Conservation (phyloP, 2,113 vertebrate species). For the Setophaga kirtlandii region DNA sequence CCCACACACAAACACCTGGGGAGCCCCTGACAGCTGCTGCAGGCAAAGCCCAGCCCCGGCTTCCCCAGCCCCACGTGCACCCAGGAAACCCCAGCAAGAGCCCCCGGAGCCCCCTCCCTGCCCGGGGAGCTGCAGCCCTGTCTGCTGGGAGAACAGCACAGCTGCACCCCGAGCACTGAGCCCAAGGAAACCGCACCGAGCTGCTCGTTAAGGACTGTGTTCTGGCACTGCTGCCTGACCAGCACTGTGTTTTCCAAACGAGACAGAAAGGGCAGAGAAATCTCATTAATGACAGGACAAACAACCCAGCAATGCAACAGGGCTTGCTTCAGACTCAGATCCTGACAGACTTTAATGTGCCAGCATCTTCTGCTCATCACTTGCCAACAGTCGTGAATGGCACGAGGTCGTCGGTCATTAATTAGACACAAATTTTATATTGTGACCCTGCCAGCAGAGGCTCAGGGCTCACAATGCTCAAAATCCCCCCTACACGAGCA, state of each 20-base stretch:
- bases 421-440: not conserved
- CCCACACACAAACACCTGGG: not conserved
- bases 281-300: not conserved
- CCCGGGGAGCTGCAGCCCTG: not conserved
- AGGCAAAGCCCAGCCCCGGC: not conserved
- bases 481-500: rapidly evolving
- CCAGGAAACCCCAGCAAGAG: not conserved
- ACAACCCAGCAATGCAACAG: not conserved
- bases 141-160: not conserved
- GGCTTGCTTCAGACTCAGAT: not conserved
- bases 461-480: not conserved
- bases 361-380: not conserved
- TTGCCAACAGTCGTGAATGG: not conserved
- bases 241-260: not conserved
- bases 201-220: not conserved
- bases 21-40: not conserved
- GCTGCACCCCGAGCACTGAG: not conserved
- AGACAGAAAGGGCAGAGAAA: not conserved
- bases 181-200: not conserved
- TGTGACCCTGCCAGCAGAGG: not conserved
- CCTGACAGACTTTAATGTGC: not conserved
- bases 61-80: rapidly evolving
- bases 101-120: not conserved
- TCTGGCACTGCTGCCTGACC: not conserved
- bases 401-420: not conserved